Base-by-base conservation (phyloP, 2,888 invertebrate species). In the Camptogramma bilineatum region DNA sequence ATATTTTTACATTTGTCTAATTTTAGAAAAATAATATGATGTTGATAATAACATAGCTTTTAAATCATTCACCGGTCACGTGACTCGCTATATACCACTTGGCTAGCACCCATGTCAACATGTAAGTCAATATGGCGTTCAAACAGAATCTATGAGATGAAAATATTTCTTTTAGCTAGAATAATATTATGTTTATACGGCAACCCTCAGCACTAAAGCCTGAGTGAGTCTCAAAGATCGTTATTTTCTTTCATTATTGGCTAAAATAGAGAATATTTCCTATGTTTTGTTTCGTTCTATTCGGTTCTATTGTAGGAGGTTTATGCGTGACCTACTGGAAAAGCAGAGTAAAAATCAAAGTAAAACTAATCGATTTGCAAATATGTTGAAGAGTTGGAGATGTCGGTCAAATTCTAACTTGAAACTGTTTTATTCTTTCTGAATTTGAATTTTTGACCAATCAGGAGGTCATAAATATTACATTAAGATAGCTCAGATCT, bases 241-340 rank as follows among this genome's bases (percentile, higher is more conserved):
- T 54, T 51, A 54, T 54, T 64, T 46, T 51, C 53, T 18, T 51
- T 52, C 34, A 51, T 64, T 64, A 64, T 64, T 64, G 54, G 34
- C 54, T 58, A 13, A 39, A 53, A 48, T 21, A 8, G 39, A 17
- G n/a, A 58, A 42, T 50, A 42, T 39, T 28, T 31, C 47, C 28
- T 47, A 44, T 16, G 16, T 48, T 48, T 56, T 28, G 28, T 31
- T 47, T 13, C 10, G 34, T 19, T 42, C 2, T 42, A 42, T 17
- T 16, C 17, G 34, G 34, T 39, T 13, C 34, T 39, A 39, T 39
- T 39, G 13, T 13, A 39, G 10, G 34, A 39, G 4, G 34, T 39
- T 39, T 39, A 39, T 31, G 8, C 34, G 13, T 4, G 4, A 13
- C 31, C 10, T 13, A 13, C 17, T 13, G 39, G n/a, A 39, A 34